A percentile compares a stretch with the other conserved stretches of the same genome.
phyloP scores from a whole-genome alignment of 2,888 invertebrate genomes.

The Micoletzkya japonica region DNA sequence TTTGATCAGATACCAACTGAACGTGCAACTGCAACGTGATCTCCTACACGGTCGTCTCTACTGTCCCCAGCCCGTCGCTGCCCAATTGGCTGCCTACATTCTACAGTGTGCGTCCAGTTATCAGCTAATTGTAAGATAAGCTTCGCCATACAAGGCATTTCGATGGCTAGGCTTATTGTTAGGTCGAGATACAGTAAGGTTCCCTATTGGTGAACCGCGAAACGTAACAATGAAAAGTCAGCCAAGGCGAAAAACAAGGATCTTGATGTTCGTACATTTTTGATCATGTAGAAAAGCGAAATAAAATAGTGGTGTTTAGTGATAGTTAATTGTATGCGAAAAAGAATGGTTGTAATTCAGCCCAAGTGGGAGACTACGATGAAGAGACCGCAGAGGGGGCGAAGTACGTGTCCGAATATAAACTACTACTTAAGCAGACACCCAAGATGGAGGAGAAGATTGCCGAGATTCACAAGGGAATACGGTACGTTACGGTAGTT shows the following conservation, averaged over 20 bases:
- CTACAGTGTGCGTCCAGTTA: constrained; percentile 51
- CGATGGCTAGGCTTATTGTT: too few species aligned
- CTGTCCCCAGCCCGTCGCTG: constrained; percentile 72
- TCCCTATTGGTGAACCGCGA: too few species aligned
- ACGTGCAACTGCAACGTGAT: constrained; percentile 89
- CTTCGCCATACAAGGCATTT: too few species aligned
- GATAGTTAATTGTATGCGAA: neutral
- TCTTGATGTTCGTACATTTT: too few species aligned
- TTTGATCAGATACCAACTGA: constrained; percentile 79
- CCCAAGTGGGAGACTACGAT: constrained; percentile 91
- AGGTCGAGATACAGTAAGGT: too few species aligned
- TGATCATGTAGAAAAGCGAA: too few species aligned
- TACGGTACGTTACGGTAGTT: constrained; percentile 69
- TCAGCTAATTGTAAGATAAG: too few species aligned
- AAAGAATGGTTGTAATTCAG: constrained; percentile 73
- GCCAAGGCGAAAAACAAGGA: too few species aligned
- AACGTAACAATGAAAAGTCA: too few species aligned
- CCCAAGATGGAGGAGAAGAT: constrained; percentile 88
- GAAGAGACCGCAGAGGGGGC: constrained; percentile 78
- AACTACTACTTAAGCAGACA: constrained; percentile 87
- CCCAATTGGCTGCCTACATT: constrained; percentile 54
- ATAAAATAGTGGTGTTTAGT: too few species aligned
- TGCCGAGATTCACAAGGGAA: constrained; percentile 84
- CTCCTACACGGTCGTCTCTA: constrained; percentile 90
- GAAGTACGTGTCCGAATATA: constrained; percentile 84